Evolutionary conservation across 1,140 invertebrate species (phyloP), one percentile per base, ranked within the genome.

Genomic region (Drosophila tristis): DNA sequence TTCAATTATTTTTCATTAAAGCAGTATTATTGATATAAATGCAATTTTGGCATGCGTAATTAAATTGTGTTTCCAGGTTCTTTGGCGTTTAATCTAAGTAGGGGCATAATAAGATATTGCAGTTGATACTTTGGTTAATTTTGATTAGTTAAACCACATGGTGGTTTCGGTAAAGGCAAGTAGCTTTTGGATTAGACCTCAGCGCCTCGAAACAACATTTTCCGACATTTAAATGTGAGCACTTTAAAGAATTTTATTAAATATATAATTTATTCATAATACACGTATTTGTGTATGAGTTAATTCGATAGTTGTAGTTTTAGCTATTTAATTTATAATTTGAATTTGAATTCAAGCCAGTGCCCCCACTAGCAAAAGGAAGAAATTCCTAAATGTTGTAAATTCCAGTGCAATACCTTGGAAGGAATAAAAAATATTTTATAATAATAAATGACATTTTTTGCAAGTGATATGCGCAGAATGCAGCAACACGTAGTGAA

Each of bases 1-100:
- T 70, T 80, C 81, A 71, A 85, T 85, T 85, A 85, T 85, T 85
- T 77, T 80, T 68, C 80, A 85, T 85, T 85, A 85, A 80, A 55
- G 64, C 66, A 48, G 59, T 44, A 66, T 77, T 84, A 85, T 85
- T 85, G 64, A 79, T 74, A 85, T 77, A 85, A 85, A 85, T 80
- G 80, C 57, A 80, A 64, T 85, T 66, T 74, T 45, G 77, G 73
- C 43, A 62, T 66, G 49, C 56, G 60, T 80, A 84, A 84, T 84
- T 76, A 73, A 85, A 80, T 85, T 85, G 73, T 50, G n/a, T 73
- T 79, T 80, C 55, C 61, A 68, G 73, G 61, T 76, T 59, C 53
- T 57, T 42, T n/a, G 25, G 29, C 7, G 26, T 9, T 29, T 11
- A 25, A 49, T 29, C 23, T 39, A 67, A 47, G 50, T 42, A 26